These are phyloP conservation scores for Phenacoccus solenopsis DNA, from an alignment of 1,140 invertebrate species.

Conservation along the genomic window DNA sequence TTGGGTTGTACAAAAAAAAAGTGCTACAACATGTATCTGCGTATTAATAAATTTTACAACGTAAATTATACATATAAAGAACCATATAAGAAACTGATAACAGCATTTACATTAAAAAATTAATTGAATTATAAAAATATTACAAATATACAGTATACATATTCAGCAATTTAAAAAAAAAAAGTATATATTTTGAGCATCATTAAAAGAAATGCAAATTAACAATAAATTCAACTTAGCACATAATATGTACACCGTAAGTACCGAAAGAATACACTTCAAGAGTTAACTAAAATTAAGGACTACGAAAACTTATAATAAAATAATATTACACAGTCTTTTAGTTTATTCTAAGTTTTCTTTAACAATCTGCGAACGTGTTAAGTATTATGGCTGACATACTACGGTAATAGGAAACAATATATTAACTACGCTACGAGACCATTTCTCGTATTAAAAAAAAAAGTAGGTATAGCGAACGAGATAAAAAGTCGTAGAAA, in stretches of 20 bases:
- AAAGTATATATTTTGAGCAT: slow-evolving; percentile 10
- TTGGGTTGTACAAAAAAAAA: background rate
- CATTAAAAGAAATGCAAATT: slow-evolving; percentile 11
- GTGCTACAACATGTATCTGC: slow-evolving; percentile 6
- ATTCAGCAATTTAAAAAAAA: slow-evolving; percentile 13
- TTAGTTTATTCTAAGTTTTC: background rate
- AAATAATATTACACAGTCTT: slow-evolving; percentile 15
- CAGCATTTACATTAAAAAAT: slow-evolving; percentile 5
- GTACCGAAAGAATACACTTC: background rate
- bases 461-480: background rate
- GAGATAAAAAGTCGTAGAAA: background rate
- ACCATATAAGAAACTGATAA: slow-evolving; percentile 7
- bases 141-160: slow-evolving; percentile 14
- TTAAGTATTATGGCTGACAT: background rate
- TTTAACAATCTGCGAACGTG: background rate
- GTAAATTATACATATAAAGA: background rate
- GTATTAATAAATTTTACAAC: background rate
- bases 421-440: background rate
- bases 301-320: background rate
- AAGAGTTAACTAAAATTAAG: background rate
- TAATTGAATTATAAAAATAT: slow-evolving; percentile 7
- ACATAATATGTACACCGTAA: slow-evolving; percentile 5
- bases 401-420: background rate
- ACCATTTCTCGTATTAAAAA: background rate
- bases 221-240: slow-evolving; percentile 6